A percentile compares a stretch with the other conserved stretches of the same genome.
Evolutionary conservation across 1,140 invertebrate genomes (phyloP).

Genomic region (Idris sp.): DNA sequence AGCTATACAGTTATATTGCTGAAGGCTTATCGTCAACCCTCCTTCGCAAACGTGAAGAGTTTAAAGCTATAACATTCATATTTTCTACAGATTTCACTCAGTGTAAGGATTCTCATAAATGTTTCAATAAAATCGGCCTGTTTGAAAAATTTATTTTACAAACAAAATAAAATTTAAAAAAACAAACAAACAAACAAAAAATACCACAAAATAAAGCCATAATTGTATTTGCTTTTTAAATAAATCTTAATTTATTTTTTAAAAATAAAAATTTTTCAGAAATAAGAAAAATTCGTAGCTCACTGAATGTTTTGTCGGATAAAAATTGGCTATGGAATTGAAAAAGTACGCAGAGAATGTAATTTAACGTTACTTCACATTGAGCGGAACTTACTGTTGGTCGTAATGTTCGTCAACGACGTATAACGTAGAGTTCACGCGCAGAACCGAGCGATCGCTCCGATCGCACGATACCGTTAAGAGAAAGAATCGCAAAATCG

Average conservation of each 20-base stretch:
- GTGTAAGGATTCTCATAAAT: constrained; percentile 13
- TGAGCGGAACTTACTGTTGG: constrained; percentile 25
- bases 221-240: no score
- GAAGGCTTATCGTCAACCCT: constrained; percentile 50
- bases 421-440: constrained; percentile 51
- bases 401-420: constrained; percentile 41
- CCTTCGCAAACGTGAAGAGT: constrained; percentile 16
- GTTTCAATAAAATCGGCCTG: constrained; percentile 13
- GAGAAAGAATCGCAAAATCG: constrained; percentile 72
- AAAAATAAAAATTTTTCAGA: no score
- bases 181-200: no score
- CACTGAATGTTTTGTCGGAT: no score
- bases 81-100: constrained; percentile 36
- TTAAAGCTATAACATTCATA: constrained; percentile 29
- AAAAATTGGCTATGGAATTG: constrained; percentile 1
- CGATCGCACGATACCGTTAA: constrained; percentile 65
- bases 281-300: no score
- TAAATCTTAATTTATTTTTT: no score
- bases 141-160: background rate
- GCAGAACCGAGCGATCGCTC: constrained; percentile 55
- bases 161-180: no score
- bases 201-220: no score
- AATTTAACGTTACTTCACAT: constrained; percentile 31
- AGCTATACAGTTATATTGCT: constrained; percentile 51
- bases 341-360: constrained; percentile 12